These are phyloP conservation scores for Periparus ater DNA, from an alignment of 2,797 vertebrate genomes.

Conservation along the genomic window DNA sequence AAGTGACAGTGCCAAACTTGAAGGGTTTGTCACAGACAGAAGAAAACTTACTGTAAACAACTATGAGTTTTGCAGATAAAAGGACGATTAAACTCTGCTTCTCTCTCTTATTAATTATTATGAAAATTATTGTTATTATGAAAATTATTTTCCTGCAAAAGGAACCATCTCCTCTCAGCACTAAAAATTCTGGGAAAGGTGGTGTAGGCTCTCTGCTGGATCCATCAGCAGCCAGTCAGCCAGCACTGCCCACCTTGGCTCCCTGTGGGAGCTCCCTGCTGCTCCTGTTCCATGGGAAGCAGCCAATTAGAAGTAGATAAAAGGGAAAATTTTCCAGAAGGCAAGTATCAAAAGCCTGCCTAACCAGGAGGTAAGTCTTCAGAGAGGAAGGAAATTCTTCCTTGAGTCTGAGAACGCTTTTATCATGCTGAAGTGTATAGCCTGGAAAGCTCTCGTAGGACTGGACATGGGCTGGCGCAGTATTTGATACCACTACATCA, in stretches of 20 bases:
- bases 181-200: background rate
- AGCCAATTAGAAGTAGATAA: conserved; percentile 34
- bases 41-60: background rate
- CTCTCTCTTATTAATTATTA: background rate
- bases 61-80: background rate
- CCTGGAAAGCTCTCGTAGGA: background rate
- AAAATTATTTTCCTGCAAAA: background rate
- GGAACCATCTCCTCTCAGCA: background rate
- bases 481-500: background rate
- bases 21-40: background rate
- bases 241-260: background rate
- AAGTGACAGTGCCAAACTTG: background rate
- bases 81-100: background rate
- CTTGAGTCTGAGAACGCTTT: background rate
- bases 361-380: conserved; percentile 1
- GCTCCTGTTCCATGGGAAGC: background rate
- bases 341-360: background rate
- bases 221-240: background rate
- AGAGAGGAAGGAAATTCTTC: background rate
- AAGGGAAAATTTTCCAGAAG: conserved; percentile 18
- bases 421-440: background rate
- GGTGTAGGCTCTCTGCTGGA: background rate
- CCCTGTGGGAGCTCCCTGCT: background rate
- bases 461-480: background rate
- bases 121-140: too few relatives aligned